These are phyloP conservation scores for Andrena chrysosceles DNA, from an alignment of 2,888 invertebrate genomes.

Conservation along the genomic window DNA sequence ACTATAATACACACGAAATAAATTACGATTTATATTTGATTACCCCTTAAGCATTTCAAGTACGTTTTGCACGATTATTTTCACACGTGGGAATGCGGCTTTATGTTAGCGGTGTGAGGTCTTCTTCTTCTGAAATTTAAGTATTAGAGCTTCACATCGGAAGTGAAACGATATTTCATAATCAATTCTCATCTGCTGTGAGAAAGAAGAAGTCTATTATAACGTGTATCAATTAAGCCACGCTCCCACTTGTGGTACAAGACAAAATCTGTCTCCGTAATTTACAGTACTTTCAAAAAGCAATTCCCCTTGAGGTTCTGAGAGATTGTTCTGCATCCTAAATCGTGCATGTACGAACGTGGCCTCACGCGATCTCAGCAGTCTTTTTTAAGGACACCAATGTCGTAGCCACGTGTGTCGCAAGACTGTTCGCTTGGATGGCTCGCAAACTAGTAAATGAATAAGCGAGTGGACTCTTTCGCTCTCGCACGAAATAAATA, in stretches of 20 bases:
- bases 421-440: slow-evolving; percentile 48
- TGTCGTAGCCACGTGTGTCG: slow-evolving; percentile 34
- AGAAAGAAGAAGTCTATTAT: too few species aligned
- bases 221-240: neutral
- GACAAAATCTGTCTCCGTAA: neutral
- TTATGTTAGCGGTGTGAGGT: neutral
- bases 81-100: neutral
- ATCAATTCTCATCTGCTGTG: neutral
- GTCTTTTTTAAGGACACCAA: neutral
- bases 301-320: neutral
- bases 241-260: neutral
- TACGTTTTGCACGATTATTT: neutral
- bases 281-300: neutral
- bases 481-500: slow-evolving; percentile 70
- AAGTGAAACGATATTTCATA: neutral
- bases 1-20: neutral
- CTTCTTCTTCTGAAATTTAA: neutral
- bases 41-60: neutral
- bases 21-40: neutral
- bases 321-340: neutral
- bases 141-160: neutral
- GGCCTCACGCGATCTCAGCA: neutral
- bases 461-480: slow-evolving; percentile 54
- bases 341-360: neutral
- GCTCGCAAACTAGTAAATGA: slow-evolving; percentile 56